Conservation (phyloP, 2,113 vertebrate species). For the Geothlypis trichas region DNA sequence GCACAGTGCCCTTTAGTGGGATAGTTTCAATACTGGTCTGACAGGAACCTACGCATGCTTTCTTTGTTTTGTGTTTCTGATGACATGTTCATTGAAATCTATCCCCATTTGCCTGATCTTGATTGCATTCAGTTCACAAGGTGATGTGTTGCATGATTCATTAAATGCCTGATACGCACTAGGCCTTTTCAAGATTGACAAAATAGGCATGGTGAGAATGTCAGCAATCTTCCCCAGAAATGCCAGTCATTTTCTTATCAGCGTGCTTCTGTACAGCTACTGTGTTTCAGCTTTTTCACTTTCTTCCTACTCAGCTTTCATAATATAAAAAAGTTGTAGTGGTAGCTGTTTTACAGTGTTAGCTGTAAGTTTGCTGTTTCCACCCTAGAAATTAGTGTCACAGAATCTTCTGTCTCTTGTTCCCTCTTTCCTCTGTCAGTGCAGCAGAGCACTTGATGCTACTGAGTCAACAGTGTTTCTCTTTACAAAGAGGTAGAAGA, state of each 20-base stretch:
- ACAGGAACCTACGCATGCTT: background rate
- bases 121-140: slow-evolving; percentile 11
- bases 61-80: slow-evolving; percentile 9
- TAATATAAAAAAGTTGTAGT: background rate
- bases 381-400: background rate
- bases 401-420: background rate
- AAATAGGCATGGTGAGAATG: slow-evolving; percentile 44
- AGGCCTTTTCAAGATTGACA: slow-evolving; percentile 29
- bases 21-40: background rate
- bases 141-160: slow-evolving; percentile 36
- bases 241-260: slow-evolving; percentile 48
- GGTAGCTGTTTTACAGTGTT: background rate
- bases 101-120: background rate
- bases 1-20: background rate
- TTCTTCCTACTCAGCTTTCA: background rate
- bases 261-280: background rate
- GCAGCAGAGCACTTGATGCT: background rate
- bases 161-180: background rate
- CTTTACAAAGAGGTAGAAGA: background rate
- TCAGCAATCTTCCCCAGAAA: slow-evolving; percentile 42
- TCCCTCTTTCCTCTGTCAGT: background rate
- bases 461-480: background rate
- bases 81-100: background rate
- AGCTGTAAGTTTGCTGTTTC: background rate
- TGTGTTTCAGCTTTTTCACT: background rate